phyloP scores from a whole-genome alignment of 92 coral and sea anemone genomes.

The Epizoanthus stellaris region DNA sequence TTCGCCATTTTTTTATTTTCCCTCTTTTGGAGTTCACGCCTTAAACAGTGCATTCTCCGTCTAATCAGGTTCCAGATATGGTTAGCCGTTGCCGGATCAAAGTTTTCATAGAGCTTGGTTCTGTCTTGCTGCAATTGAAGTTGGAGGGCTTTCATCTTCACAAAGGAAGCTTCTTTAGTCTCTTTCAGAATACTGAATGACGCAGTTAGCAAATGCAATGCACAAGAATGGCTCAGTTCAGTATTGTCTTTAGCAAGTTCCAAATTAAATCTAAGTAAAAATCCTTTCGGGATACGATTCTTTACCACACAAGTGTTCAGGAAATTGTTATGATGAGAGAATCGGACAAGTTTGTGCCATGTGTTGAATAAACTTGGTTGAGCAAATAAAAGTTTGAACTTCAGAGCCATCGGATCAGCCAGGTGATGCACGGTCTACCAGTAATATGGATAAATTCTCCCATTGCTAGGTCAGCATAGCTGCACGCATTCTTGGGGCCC shows the following conservation, averaged over 20 bases:
- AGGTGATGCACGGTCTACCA: not conserved
- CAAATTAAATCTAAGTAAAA: not conserved
- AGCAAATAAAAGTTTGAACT: conserved; percentile 15
- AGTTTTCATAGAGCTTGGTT: not conserved
- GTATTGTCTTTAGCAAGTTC: not conserved
- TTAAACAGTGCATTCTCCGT: not conserved
- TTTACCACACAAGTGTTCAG: conserved; percentile 13
- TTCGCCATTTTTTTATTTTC: conserved; percentile 5
- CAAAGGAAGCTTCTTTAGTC: not conserved
- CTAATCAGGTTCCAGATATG: not conserved
- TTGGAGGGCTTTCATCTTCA: conserved; percentile 12
- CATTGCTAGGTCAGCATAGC: too few species aligned
- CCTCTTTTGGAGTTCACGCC: not conserved
- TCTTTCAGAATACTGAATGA: not conserved
- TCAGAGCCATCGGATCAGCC: conserved; percentile 26
- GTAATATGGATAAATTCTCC: not conserved
- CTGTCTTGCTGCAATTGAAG: not conserved
- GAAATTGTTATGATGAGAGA: conserved; percentile 26
- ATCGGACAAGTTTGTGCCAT: conserved; percentile 27
- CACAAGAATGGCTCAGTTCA: not conserved
- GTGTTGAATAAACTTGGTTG: conserved; percentile 27
- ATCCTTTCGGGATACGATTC: conserved; percentile 31
- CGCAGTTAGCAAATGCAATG: not conserved
- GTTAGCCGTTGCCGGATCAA: conserved; percentile 1
- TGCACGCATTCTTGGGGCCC: too few species aligned